Evolutionary conservation across 2,797 vertebrate species (phyloP), one percentile per base, ranked within the genome.

Genomic region (Spondyliosoma cantharus): DNA sequence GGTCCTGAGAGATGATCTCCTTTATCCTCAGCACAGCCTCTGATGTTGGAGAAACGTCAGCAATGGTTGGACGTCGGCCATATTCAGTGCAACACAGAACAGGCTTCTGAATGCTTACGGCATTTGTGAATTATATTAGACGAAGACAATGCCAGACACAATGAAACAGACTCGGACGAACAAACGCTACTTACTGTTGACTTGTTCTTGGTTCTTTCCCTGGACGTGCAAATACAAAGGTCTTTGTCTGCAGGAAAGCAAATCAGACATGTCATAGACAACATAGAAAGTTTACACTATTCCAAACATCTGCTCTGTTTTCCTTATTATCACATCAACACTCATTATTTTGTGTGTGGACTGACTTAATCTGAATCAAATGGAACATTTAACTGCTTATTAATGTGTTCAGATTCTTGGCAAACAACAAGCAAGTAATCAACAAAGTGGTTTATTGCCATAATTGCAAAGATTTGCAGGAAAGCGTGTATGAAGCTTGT

Each of bases 141-240:
- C 59, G 3, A 72, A 22, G 16, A 65, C 16, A 54, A 54, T 43
- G n/a, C 3, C 11, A 45, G 24, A 25, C 6, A 67, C n/a, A 79
- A 4, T 29, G 7, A 63, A 2, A 37, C 37, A 11, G 37, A 11
- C 37, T 37, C 0, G 54, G 4, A 71, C 24, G 20, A 46, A 49
- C 19, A 58, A 1, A 8, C 48, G 13, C 15, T 45, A 95, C 95
- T 91, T 93, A 96, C 95, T 95, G 71, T 95, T 95, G 64, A 96
- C 94, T 17, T 96, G 90, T 0, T 95, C 94, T 87, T 95, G 94
- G 54, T 72, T 93, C 57, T 94, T 95, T 75, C 93, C 95, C 77
- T 95, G 95, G 71, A 96, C 94, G 32, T 95, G 93, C 56, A 96
- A 93, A 94, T 96, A 96, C 83, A 96, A 91, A 66, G 95, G 94